Evolutionary conservation across 2,888 invertebrate genomes (phyloP), one percentile per base, ranked within the genome.

Genomic region (Cinara cedri): DNA sequence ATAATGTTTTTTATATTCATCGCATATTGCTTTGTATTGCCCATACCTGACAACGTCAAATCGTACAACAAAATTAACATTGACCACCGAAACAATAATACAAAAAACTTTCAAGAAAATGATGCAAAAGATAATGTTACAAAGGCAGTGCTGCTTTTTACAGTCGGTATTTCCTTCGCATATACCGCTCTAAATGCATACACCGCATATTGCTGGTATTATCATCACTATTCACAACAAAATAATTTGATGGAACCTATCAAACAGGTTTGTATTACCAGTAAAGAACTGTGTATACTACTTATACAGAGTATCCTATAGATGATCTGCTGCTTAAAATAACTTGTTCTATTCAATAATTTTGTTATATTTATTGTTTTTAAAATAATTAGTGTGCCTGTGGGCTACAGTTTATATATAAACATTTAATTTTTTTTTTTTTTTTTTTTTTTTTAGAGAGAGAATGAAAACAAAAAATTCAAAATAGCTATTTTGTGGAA

Each of bases 1-100:
- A 91, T 94, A 66, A 91, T 93, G 72, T 94, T 95, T 87, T 93
- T 94, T 16, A 91, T 94, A 46, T 95, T 95, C 86, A 89, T 95
- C 82, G 92, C 93, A 21, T 96, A 95, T 85, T 92, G 94, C 49
- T 90, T 96, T 88, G 90, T 96, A 2, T 51, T 63, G 11, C 51
- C 74, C 1, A 21, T 11, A 10, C 26, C 16, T 21, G 19, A 16
- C 10, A 14, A 26, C 10, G 24, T 1, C 26, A 3, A 16, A 16
- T 34, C 34, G 11, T 16, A 13, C 16, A 34, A 54, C 0, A 34
- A 51, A 63, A 63, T 10, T 21, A 34, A 51, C 16, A 62, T 51
- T 14, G 49, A 49, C 10, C 4, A n/a, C 3, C 21, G 34, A 13
- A 57, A 72, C 4, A n/a, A 51, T 19, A 14, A 21, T 8, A 8